Percentiles rank a stretch among this genome's conserved stretches.
Conservation (phyloP, 1,140 invertebrate species). For the Thalassaphorura encarpata region DNA sequence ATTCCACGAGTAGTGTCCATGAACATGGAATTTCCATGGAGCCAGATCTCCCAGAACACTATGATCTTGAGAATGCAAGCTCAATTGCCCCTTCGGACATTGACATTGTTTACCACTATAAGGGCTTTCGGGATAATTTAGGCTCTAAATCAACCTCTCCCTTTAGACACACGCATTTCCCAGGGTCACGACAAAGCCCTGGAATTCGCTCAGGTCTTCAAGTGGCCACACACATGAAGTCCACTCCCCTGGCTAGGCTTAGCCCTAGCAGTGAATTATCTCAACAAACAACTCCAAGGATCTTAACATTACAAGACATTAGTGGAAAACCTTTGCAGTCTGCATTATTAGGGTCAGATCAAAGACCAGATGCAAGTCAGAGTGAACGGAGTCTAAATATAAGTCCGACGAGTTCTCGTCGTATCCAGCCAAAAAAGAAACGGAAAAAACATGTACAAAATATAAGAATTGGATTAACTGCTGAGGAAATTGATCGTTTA, state of each 20-base stretch:
- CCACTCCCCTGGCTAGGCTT: constrained; percentile 74
- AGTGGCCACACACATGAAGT: constrained; percentile 44
- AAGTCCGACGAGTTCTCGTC: constrained; percentile 27
- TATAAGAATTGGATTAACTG: constrained; percentile 65
- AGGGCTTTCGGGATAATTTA: constrained; percentile 60
- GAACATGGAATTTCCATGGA: constrained; percentile 33
- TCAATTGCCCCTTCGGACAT: constrained; percentile 95
- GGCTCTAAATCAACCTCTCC: constrained; percentile 36
- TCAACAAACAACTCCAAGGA: constrained; percentile 71
- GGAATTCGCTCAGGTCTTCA: constrained; percentile 8
- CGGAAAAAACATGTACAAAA: constrained; percentile 24
- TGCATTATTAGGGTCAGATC: constrained; percentile 63
- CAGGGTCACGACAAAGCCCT: constrained; percentile 27
- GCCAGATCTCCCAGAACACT: constrained; percentile 64
- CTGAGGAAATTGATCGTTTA: constrained; percentile 83
- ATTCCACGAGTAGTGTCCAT: neutral
- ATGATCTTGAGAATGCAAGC: constrained; percentile 92
- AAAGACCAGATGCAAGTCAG: constrained; percentile 52
- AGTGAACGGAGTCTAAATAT: constrained; percentile 65
- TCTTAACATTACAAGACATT: constrained; percentile 83
- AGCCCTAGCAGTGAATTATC: constrained; percentile 86
- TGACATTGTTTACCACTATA: constrained; percentile 93
- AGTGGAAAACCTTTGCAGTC: constrained; percentile 77
- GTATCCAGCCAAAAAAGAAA: constrained; percentile 34
- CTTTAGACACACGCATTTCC: constrained; percentile 29